These are phyloP conservation scores for Lagenorhynchus albirostris DNA, from an alignment of 2,113 vertebrate species.

Conservation along the genomic window DNA sequence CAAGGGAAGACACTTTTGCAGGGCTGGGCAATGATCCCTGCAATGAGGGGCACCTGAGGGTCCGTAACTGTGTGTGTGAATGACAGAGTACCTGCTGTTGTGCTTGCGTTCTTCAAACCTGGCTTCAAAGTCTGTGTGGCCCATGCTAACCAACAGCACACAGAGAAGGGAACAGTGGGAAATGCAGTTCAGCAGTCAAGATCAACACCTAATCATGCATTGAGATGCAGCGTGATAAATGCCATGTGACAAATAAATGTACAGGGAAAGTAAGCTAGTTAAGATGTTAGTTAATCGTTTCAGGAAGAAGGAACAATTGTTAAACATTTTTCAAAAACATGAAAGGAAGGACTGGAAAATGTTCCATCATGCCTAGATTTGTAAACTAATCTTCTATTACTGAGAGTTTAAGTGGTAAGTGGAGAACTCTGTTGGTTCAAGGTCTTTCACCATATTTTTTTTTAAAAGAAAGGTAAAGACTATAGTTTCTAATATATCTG, in stretches of 20 bases:
- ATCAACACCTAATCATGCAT: accelerated
- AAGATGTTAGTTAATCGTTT: background rate
- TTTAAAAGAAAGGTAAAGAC: background rate
- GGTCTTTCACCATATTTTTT: background rate
- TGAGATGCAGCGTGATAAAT: background rate
- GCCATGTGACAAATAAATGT: background rate
- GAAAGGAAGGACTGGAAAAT: background rate
- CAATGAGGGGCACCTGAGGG: accelerated
- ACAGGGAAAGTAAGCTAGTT: background rate
- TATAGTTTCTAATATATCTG: background rate
- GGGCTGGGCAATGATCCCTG: accelerated
- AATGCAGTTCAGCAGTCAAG: background rate
- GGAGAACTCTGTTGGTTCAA: background rate
- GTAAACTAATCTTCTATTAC: background rate
- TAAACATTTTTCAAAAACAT: background rate
- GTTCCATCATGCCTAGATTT: background rate
- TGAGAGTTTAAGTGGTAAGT: background rate
- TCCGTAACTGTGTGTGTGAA: accelerated
- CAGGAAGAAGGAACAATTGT: background rate
- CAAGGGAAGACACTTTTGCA: accelerated
- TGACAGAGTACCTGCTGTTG: too few species aligned
- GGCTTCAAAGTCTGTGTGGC: background rate
- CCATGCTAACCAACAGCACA: background rate
- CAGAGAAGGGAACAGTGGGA: background rate
- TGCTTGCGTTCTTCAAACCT: background rate